Conservation (phyloP, 2,113 vertebrate genomes). For the Seriola dumerili region DNA sequence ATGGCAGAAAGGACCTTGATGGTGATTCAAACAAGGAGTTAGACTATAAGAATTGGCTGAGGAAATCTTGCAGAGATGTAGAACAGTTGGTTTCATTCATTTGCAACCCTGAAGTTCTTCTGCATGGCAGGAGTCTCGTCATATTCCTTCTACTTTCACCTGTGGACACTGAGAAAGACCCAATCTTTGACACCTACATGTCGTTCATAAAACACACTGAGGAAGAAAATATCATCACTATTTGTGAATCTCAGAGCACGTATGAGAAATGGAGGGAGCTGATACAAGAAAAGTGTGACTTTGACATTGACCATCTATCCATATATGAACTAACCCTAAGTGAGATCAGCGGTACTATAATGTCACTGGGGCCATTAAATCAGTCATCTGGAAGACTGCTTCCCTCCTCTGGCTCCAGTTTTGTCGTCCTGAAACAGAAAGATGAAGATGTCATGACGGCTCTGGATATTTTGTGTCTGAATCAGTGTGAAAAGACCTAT, state of each 20-base stretch:
- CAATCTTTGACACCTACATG: conserved; percentile 83
- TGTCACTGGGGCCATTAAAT: conserved; percentile 78
- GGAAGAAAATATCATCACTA: conserved; percentile 81
- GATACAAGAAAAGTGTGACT: conserved; percentile 70
- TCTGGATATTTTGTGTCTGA: conserved; percentile 86
- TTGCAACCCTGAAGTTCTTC: conserved; percentile 81
- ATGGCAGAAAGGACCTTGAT: conserved; percentile 81
- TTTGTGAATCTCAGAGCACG: conserved; percentile 78
- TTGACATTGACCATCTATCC: conserved; percentile 73
- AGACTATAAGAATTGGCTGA: conserved; percentile 76
- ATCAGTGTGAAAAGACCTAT: conserved; percentile 85
- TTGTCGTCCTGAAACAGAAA: conserved; percentile 78
- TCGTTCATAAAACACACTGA: conserved; percentile 82
- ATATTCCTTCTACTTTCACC: conserved; percentile 86
- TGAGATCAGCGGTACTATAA: conserved; percentile 84
- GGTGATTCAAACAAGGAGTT: conserved; percentile 43
- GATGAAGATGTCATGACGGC: conserved; percentile 81
- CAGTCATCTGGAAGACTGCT: conserved; percentile 78
- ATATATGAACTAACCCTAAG: conserved; percentile 81
- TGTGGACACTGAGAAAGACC: conserved; percentile 81
- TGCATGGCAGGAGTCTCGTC: conserved; percentile 76
- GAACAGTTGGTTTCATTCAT: conserved; percentile 84
- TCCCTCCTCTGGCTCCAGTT: conserved; percentile 74
- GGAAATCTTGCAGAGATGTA: conserved; percentile 76
- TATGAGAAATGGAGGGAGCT: conserved; percentile 82